A percentile compares a stretch with the other conserved stretches of the same genome.
Evolutionary conservation across 2,113 vertebrate species (phyloP).

Genomic region (Colistium nudipinnis): DNA sequence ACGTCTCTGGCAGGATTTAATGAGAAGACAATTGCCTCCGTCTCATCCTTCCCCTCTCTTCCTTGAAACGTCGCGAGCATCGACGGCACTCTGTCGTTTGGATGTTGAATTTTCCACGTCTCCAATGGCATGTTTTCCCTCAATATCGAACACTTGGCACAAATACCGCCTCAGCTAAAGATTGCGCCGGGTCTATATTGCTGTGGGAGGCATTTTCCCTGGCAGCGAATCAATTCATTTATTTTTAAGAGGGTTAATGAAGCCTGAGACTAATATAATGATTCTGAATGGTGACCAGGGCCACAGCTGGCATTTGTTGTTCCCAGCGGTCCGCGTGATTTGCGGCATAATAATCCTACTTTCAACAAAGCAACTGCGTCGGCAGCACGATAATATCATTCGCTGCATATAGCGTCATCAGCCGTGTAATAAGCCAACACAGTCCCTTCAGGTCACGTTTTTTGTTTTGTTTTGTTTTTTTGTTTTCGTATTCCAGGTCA

Average conservation of each 20-base stretch:
- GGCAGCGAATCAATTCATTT: conserved; percentile 33
- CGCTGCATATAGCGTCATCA: background rate
- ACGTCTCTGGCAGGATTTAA: background rate
- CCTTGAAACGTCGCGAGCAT: background rate
- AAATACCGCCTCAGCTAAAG: background rate
- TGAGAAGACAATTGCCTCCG: background rate
- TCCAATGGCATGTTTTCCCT: conserved; percentile 3
- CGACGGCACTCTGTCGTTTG: conserved; percentile 1
- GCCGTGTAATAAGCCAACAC: conserved; percentile 14
- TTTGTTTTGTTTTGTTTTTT: no score
- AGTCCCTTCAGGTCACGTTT: no score
- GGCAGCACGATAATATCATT: conserved; percentile 6
- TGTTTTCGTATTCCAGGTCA: no score
- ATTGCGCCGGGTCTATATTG: background rate
- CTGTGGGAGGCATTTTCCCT: conserved; percentile 31
- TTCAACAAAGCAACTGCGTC: conserved; percentile 13
- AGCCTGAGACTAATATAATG: conserved; percentile 39
- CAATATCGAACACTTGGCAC: background rate
- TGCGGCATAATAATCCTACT: conserved; percentile 20
- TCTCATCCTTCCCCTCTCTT: background rate
- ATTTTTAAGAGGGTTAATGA: conserved; percentile 52
- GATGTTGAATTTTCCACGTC: conserved; percentile 11
- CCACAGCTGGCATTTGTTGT: conserved; percentile 33
- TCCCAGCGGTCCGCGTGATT: conserved; percentile 20
- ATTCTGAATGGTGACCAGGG: conserved; percentile 30